Conservation (phyloP, 2,113 vertebrate species). For the Hemicordylus capensis region DNA sequence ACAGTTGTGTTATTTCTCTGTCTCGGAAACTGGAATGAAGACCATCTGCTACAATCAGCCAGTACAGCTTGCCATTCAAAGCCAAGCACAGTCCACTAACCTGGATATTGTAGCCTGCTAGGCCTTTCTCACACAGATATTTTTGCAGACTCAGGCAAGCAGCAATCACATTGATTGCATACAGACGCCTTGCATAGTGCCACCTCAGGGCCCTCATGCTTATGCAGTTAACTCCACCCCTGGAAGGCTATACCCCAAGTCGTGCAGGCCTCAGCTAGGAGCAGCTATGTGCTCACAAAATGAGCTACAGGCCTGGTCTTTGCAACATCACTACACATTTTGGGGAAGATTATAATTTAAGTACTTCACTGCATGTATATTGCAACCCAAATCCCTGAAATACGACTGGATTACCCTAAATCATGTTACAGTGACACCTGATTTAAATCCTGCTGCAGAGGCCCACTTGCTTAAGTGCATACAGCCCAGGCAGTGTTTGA, state of each 20-base stretch:
- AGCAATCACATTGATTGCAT: background rate
- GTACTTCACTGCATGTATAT: slow-evolving; percentile 47
- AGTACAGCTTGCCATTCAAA: background rate
- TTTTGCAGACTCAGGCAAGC: background rate
- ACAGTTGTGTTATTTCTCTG: background rate
- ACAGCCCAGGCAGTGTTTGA: slow-evolving; percentile 57
- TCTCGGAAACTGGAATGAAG: background rate
- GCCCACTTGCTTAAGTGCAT: slow-evolving; percentile 59
- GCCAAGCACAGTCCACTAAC: too few relatives aligned
- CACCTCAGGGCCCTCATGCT: background rate
- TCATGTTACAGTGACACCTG: slow-evolving; percentile 17
- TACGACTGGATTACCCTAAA: slow-evolving; percentile 14
- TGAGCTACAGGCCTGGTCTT: background rate
- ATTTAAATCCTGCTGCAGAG: slow-evolving; percentile 28
- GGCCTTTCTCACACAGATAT: background rate
- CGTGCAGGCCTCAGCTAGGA: background rate
- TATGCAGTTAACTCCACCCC: background rate
- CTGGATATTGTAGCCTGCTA: background rate
- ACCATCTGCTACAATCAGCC: background rate
- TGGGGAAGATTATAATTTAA: slow-evolving; percentile 59
- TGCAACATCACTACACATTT: slow-evolving; percentile 46
- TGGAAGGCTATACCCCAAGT: background rate
- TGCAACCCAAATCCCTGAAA: slow-evolving; percentile 44
- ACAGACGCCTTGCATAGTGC: background rate
- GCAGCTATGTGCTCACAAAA: background rate